Evolutionary conservation across 2,113 vertebrate genomes (phyloP).

Genomic region (Mormoops blainvillei): DNA sequence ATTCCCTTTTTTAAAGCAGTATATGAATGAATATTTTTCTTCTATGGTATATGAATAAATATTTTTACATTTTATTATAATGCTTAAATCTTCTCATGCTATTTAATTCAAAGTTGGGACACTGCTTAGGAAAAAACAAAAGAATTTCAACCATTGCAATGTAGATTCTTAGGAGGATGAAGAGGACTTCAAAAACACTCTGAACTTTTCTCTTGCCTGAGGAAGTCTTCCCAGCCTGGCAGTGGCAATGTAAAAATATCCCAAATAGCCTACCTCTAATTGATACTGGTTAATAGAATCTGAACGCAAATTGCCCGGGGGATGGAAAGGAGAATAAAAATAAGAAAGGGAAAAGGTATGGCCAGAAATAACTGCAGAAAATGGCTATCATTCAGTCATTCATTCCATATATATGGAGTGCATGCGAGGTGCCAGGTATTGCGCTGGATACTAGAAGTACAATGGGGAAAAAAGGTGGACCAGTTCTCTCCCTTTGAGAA

Average conservation of each 20-base stretch:
- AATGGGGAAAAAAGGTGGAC: background rate
- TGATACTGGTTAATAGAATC: background rate
- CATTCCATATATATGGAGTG: background rate
- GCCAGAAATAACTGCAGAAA: background rate
- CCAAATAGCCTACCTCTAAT: background rate
- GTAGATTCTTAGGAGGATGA: background rate
- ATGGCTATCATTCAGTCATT: background rate
- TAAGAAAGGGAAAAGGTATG: background rate
- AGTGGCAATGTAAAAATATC: background rate
- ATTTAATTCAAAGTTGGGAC: background rate
- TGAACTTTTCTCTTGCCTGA: background rate
- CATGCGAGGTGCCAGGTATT: background rate
- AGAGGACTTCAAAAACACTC: background rate
- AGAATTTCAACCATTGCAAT: background rate
- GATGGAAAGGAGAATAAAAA: background rate
- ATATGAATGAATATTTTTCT: no score
- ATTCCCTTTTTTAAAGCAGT: background rate
- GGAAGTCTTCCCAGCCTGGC: background rate
- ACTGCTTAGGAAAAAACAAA: background rate
- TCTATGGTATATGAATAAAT: background rate
- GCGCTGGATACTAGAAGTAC: background rate
- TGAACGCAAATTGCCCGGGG: background rate
- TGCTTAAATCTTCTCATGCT: background rate
- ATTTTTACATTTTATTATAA: background rate
- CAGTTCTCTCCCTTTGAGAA: background rate